phyloP scores from a whole-genome alignment of 2,888 invertebrate species.

The Crematogaster levior region DNA sequence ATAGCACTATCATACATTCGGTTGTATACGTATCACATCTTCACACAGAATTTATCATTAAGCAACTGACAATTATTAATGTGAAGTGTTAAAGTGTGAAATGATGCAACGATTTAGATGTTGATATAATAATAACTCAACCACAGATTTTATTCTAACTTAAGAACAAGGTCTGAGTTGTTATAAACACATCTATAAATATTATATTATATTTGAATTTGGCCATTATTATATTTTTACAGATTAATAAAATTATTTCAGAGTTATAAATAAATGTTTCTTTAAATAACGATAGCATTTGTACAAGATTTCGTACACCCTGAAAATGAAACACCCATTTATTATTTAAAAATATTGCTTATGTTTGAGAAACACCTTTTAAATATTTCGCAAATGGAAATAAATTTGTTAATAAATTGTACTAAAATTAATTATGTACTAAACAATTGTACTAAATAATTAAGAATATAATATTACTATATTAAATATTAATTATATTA shows the following conservation, averaged over 20 bases:
- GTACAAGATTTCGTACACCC: background rate
- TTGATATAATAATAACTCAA: background rate
- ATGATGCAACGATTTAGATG: background rate
- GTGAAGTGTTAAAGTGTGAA: background rate
- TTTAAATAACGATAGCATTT: background rate
- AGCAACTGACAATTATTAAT: background rate
- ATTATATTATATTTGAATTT: background rate
- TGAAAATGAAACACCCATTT: background rate
- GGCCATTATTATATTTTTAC: background rate
- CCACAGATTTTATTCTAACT: background rate
- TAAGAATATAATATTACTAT: too few relatives aligned
- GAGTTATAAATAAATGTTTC: background rate
- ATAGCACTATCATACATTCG: constrained; percentile 50
- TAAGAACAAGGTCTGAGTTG: background rate
- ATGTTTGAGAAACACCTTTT: background rate
- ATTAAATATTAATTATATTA: too few relatives aligned
- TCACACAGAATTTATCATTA: background rate
- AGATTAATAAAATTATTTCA: background rate
- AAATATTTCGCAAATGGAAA: background rate
- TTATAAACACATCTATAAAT: background rate
- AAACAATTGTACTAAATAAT: too few relatives aligned
- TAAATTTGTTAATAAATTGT: background rate
- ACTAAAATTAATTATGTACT: too few relatives aligned
- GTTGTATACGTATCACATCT: background rate
- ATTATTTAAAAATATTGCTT: background rate